Base-by-base conservation (phyloP, 2,797 vertebrate species). In the Spinus pinus region DNA sequence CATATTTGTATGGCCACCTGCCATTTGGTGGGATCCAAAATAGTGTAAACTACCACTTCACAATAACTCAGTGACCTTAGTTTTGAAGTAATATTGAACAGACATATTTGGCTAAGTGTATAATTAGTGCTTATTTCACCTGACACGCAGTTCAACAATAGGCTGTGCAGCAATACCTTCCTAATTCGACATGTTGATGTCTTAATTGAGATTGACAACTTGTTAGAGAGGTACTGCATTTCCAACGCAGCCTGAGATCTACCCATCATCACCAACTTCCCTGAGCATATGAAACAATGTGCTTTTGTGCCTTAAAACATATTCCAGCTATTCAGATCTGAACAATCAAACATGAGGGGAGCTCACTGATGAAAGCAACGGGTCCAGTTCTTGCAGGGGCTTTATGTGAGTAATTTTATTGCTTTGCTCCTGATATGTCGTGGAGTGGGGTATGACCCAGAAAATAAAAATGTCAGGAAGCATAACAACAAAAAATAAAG, bases 61-160 rank as follows among this genome's bases (percentile, higher is more conserved):
- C 97, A 97, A 97, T 97, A 98, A 97, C 96, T 97, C 60, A 14
- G 90, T 97, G 96, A 98, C 98, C 97, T 97, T 97, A 97, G 93
- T 97, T 97, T 97, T 92, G 96, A 95, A 97, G 95, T 96, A 96
- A 95, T 96, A 95, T 90, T 94, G 96, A 96, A 84, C 50, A 97
- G 97, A 95, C 97, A 92, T 97, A 96, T 97, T 96, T 95, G 96
- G 94, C 97, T 97, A 96, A 95, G 84, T 95, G 93, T 80, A 96
- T 98, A 98, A 98, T 98, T 98, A 98, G 98, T 97, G 95, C 95
- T 97, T 97, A 94, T 97, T 98, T 98, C 98, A 98, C 98, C 97
- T 98, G 98, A 98, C 98, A 98, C 12, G 7, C 94, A 88, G 96
- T 97, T 97, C 95, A 97, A 96, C 98, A 97, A 97, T 96, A 97